Percentiles rank a stretch among this genome's conserved stretches.
These are phyloP conservation scores for Chymomyza procnemis DNA, from an alignment of 2,888 invertebrate species.

Conservation along the genomic window DNA sequence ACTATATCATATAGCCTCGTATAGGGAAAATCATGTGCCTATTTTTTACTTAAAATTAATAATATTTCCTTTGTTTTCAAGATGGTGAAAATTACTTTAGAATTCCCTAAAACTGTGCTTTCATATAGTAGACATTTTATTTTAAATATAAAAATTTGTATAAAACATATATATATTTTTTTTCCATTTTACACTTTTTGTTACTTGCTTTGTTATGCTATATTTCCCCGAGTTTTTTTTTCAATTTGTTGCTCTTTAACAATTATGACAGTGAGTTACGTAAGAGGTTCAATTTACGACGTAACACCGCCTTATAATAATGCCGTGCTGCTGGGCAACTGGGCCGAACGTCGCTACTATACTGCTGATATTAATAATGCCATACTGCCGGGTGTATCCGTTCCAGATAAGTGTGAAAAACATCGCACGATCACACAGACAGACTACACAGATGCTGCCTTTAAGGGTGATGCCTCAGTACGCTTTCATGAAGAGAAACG, in stretches of 20 bases:
- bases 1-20: too few species aligned
- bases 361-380: slow-evolving; percentile 35
- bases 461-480: background rate
- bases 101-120: too few species aligned
- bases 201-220: slow-evolving; percentile 8
- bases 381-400: slow-evolving; percentile 41
- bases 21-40: too few species aligned
- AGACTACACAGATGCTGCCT: slow-evolving; percentile 20
- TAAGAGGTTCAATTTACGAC: background rate
- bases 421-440: slow-evolving; percentile 41
- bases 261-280: background rate
- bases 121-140: too few species aligned
- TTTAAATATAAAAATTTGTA: too few species aligned
- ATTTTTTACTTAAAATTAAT: too few species aligned
- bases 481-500: slow-evolving; percentile 24
- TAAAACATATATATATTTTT: too few species aligned
- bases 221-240: background rate
- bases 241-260: background rate
- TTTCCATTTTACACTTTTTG: background rate
- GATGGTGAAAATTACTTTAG: too few species aligned
- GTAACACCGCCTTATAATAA: slow-evolving; percentile 32
- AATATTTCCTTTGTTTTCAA: too few species aligned
- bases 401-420: slow-evolving; percentile 26
- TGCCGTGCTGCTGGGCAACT: slow-evolving; percentile 52
- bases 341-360: slow-evolving; percentile 48